Evolutionary conservation across 2,113 vertebrate species (phyloP).

Genomic region (Notiomystis cincta): DNA sequence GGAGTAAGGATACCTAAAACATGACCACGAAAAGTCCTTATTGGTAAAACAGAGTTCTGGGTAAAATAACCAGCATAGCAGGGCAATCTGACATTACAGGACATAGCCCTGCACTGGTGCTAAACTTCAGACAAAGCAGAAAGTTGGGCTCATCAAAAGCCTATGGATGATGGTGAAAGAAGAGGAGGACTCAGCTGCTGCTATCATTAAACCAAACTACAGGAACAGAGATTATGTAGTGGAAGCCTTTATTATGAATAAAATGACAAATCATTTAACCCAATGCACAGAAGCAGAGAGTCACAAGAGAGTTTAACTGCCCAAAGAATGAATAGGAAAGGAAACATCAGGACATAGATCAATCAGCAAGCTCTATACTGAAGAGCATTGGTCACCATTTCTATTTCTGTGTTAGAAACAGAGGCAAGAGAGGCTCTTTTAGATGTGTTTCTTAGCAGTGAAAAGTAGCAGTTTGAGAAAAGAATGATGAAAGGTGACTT

Average conservation of each 20-base stretch:
- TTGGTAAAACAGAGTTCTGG: not conserved
- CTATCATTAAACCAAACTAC: not conserved
- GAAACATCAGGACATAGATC: not conserved
- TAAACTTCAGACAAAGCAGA: not conserved
- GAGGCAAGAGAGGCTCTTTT: not conserved
- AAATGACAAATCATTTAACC: not conserved
- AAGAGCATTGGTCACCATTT: not conserved
- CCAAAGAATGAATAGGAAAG: not conserved
- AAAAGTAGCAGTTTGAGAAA: not conserved
- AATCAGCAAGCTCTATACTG: not conserved
- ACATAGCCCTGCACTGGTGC: not conserved
- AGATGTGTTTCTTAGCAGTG: not conserved
- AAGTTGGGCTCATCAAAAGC: not conserved
- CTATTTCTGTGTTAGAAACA: not conserved
- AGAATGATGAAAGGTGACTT: not conserved
- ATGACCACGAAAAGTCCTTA: not conserved
- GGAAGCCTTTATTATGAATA: not conserved
- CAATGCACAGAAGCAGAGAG: not conserved
- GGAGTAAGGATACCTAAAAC: not conserved
- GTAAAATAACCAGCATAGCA: not conserved
- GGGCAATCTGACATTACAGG: not conserved
- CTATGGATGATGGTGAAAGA: not conserved
- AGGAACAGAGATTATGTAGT: not conserved
- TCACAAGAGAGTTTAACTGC: not conserved
- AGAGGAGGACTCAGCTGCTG: not conserved